Evolutionary conservation across 2,113 vertebrate genomes (phyloP).

Genomic region (Empidonax traillii): DNA sequence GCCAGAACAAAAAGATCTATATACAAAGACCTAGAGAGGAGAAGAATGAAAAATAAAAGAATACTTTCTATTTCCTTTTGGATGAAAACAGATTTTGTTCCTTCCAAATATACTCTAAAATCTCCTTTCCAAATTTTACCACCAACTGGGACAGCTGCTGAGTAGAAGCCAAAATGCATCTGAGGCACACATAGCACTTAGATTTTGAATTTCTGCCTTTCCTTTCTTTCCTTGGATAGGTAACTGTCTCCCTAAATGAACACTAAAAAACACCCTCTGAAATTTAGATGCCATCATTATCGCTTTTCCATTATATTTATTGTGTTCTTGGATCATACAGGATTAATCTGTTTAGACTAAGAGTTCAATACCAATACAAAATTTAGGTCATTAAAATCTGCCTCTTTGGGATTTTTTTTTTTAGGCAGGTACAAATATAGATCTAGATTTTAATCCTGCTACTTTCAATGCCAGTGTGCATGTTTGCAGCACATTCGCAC

Average conservation of each 20-base stretch:
- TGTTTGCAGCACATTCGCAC: background rate
- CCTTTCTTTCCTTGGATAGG: background rate
- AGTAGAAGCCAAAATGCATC: background rate
- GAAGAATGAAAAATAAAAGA: conserved; percentile 4
- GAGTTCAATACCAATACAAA: background rate
- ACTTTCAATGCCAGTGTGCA: background rate
- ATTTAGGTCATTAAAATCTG: background rate
- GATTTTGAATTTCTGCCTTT: background rate
- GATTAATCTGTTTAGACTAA: background rate
- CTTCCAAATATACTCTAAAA: background rate
- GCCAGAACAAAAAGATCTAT: background rate
- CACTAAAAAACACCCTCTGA: background rate
- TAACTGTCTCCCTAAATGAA: background rate
- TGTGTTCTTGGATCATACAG: background rate
- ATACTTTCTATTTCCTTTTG: background rate
- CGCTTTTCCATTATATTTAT: background rate
- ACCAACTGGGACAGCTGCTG: background rate
- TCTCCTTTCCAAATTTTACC: conserved; percentile 1
- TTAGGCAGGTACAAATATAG: background rate
- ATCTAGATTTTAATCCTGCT: background rate
- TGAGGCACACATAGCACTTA: background rate
- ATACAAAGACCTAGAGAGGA: background rate
- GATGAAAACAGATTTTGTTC: background rate
- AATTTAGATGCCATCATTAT: background rate
- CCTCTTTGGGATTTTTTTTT: background rate